A percentile compares a stretch with the other conserved stretches of the same genome.
These are phyloP conservation scores for Plebejus melissa DNA, from an alignment of 2,888 invertebrate genomes.

Conservation along the genomic window DNA sequence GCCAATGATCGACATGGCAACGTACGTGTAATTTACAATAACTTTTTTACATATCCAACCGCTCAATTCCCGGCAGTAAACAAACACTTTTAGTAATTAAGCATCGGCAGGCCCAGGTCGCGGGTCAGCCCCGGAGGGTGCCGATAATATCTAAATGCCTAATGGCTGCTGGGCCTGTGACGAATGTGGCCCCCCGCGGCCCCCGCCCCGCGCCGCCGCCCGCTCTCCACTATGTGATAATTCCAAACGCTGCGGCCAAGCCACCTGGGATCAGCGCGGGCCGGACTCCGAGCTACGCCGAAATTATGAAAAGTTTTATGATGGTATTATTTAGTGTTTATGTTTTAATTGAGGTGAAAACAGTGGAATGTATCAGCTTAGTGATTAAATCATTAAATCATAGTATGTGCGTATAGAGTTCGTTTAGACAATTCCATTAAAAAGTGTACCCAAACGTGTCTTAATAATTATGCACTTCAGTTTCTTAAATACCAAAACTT, in stretches of 20 bases:
- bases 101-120: slow-evolving; percentile 70
- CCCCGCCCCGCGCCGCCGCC: slow-evolving; percentile 37
- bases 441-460: not conserved
- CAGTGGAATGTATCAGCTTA: not conserved
- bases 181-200: slow-evolving; percentile 63
- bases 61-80: slow-evolving; percentile 44
- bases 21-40: slow-evolving; percentile 13
- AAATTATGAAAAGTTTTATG: slow-evolving; percentile 14
- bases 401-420: not conserved
- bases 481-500: not conserved
- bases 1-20: not conserved
- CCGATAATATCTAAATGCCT: slow-evolving; percentile 80
- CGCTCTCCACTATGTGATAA: slow-evolving; percentile 78
- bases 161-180: slow-evolving; percentile 80
- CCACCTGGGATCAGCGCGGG: slow-evolving; percentile 77
- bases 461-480: not conserved
- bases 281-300: slow-evolving; percentile 48
- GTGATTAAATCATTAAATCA: not conserved
- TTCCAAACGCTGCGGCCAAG: slow-evolving; percentile 80
- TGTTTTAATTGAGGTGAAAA: not conserved
- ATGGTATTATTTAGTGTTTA: not conserved
- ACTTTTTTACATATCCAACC: slow-evolving; percentile 10
- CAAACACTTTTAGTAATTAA: slow-evolving; percentile 76
- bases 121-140: slow-evolving; percentile 70
- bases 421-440: not conserved